Base-by-base conservation (phyloP, 2,113 vertebrate species). In the Callionymus lyra region DNA sequence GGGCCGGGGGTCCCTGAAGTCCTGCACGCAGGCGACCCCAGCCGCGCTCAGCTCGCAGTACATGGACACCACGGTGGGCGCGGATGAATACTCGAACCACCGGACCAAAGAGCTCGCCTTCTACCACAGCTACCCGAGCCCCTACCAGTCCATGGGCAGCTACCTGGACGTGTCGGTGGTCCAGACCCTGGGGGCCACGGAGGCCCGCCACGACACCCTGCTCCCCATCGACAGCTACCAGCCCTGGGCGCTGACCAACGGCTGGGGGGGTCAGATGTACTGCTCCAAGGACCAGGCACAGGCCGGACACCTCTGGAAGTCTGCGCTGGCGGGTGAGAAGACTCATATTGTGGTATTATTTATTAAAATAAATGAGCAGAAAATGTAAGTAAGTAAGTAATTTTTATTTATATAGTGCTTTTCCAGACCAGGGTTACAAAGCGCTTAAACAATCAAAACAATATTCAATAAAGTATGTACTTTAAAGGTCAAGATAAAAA, bases 141-240 rank as follows among this genome's bases (percentile, higher is more conserved):
- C 89, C 0, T 94, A 93, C 67, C 93, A 93, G 69, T 89, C 91
- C 32, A 80, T 94, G 83, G 85, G 90, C 39, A 89, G 91, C 41
- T 96, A 97, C 76, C 82, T 97, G 80, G 93, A 96, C 56, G 90
- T 97, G 61, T 92, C 91, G 0, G 89, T 97, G 53, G 89, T 97
- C 15, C 91, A 91, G 56, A 90, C 86, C 1, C 53, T 93, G 11
- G 85, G 85, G 1, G 55, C 84, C 0, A 90, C 84, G 0, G 90
- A 93, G 44, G 75, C 88, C 9, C 84, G 90, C 16, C 91, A 91
- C 12, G 93, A 96, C 11, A 68, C 88, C 9, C 77, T 94, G 50
- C 73, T 94, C 21, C 91, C 90, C 4, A 84, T 93, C 86, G 93
- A 94, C 56, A 82, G 86, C 67, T 94, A 91, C 62, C 91, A 94